phyloP scores from a whole-genome alignment of 1,140 invertebrate species.

The Bombus picipes region DNA sequence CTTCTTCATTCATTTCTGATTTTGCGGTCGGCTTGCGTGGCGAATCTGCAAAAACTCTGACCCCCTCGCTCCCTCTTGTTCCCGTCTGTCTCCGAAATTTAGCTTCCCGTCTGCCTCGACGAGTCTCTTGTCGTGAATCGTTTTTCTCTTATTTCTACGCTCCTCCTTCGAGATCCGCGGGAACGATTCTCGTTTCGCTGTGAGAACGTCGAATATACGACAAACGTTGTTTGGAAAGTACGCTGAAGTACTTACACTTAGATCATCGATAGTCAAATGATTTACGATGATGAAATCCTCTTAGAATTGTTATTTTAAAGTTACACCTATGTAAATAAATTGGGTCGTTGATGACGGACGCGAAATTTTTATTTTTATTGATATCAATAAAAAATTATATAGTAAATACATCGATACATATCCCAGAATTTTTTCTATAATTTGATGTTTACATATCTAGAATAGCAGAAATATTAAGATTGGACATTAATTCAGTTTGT shows the following conservation, averaged over 20 bases:
- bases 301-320: no score
- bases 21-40: conserved; percentile 82
- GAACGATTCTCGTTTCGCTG: not conserved
- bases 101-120: not conserved
- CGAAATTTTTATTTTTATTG: not conserved
- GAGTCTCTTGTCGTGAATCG: not conserved
- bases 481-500: not conserved
- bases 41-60: conserved; percentile 75
- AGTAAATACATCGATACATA: no score
- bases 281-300: no score
- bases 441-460: not conserved
- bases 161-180: not conserved
- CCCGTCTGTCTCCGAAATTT: not conserved
- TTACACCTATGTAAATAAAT: no score
- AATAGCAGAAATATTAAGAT: not conserved
- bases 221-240: no score
- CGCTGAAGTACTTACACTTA: not conserved
- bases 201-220: conserved; percentile 40
- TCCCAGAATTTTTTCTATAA: not conserved
- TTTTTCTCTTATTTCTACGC: not conserved
- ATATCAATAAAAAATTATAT: no score
- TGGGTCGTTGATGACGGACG: no score
- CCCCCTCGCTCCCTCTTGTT: conserved; percentile 4
- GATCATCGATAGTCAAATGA: not conserved
- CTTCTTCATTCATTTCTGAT: conserved; percentile 81